phyloP scores from a whole-genome alignment of 2,797 vertebrate genomes.

The Hemibagrus guttatus region DNA sequence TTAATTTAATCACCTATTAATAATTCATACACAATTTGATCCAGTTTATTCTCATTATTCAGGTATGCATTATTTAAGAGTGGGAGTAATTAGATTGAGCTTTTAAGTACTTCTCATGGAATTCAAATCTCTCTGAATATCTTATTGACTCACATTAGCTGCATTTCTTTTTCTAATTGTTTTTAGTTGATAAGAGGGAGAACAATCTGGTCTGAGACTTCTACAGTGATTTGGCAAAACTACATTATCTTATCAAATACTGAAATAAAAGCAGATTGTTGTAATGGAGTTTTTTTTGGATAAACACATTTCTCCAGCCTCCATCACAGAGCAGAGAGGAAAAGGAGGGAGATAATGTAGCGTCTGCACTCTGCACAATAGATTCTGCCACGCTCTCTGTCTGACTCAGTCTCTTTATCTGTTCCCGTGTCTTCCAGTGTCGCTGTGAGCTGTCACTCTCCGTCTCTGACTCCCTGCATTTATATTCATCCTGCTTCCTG shows the following conservation, averaged over 20 bases:
- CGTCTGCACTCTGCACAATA: conserved; percentile 27
- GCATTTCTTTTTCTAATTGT: neutral
- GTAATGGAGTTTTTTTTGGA: neutral
- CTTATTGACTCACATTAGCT: neutral
- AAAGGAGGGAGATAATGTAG: conserved; percentile 40
- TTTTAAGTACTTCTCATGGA: neutral
- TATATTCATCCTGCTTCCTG: conserved; percentile 43
- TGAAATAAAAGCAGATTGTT: neutral
- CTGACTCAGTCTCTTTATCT: conserved; percentile 39
- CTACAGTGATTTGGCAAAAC: neutral
- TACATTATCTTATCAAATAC: neutral
- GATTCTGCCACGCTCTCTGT: conserved; percentile 25
- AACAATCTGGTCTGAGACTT: neutral
- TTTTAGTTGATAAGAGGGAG: neutral
- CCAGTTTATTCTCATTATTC: neutral
- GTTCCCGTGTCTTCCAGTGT: conserved; percentile 33
- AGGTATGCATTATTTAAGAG: conserved; percentile 6
- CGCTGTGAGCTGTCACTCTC: conserved; percentile 48
- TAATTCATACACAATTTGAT: neutral
- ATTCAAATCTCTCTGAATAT: neutral
- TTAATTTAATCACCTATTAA: neutral
- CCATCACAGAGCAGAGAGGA: conserved; percentile 2
- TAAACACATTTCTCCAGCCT: conserved; percentile 36
- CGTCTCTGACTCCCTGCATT: conserved; percentile 43
- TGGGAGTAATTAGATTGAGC: neutral